Conservation (phyloP, 2,888 invertebrate species). For the Ormyrus rosae region DNA sequence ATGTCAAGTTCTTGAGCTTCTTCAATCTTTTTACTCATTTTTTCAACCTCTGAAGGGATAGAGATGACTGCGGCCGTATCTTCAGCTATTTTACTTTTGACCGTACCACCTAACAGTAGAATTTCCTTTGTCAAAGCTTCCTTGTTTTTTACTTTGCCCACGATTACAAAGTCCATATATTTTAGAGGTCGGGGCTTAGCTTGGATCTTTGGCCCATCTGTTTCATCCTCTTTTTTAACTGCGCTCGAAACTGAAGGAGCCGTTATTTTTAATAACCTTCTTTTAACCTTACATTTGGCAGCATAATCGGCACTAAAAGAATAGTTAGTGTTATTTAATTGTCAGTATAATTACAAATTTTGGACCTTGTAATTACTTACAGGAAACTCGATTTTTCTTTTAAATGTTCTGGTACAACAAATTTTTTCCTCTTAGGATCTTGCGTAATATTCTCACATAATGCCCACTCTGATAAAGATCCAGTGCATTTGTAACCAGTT, state of each 20-base stretch:
- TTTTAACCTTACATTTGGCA: slow-evolving; percentile 80
- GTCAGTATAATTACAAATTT: slow-evolving; percentile 3
- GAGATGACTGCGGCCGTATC: slow-evolving; percentile 87
- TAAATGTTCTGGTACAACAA: slow-evolving; percentile 82
- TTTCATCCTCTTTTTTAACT: slow-evolving; percentile 78
- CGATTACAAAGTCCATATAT: slow-evolving; percentile 86
- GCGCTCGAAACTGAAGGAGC: slow-evolving; percentile 75
- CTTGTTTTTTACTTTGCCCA: slow-evolving; percentile 79
- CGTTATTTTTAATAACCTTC: slow-evolving; percentile 79
- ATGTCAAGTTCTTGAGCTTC: slow-evolving; percentile 83
- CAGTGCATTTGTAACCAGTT: slow-evolving; percentile 90
- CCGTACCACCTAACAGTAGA: slow-evolving; percentile 85
- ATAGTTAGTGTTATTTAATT: background rate
- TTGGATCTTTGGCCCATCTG: slow-evolving; percentile 81
- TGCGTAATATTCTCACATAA: slow-evolving; percentile 86
- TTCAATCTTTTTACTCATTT: slow-evolving; percentile 81
- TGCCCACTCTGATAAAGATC: slow-evolving; percentile 91
- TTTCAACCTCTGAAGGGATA: slow-evolving; percentile 82
- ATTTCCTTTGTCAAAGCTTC: slow-evolving; percentile 84
- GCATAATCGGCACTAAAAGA: slow-evolving; percentile 72
- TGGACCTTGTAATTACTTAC: slow-evolving; percentile 65
- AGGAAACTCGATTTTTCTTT: slow-evolving; percentile 79
- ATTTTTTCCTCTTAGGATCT: slow-evolving; percentile 84
- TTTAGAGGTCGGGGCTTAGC: slow-evolving; percentile 82
- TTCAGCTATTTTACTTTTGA: slow-evolving; percentile 81